Conservation (phyloP, 2,888 invertebrate genomes). For the Lycocerus yunnanus region DNA sequence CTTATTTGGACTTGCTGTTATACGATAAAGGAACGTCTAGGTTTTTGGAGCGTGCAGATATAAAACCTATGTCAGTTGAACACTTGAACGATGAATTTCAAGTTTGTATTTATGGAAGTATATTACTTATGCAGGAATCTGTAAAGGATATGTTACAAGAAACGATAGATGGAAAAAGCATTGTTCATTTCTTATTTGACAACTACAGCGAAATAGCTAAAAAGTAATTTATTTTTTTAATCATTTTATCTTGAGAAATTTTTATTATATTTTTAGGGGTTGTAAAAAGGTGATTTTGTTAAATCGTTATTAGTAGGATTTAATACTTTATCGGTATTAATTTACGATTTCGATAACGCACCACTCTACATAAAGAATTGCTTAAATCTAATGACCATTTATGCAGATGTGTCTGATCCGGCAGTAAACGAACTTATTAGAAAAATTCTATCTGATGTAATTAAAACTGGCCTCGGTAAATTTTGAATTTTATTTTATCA, state of each 20-base stretch:
- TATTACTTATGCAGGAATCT: constrained; percentile 1
- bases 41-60: constrained; percentile 4
- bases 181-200: constrained; percentile 2
- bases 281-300: background rate
- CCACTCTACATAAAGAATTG: constrained; percentile 2
- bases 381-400: constrained; percentile 5
- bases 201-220: background rate
- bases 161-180: background rate
- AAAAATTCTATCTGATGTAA: background rate
- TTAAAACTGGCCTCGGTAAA: background rate
- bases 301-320: background rate
- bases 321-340: background rate
- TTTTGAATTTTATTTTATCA: background rate
- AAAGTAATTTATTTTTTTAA: background rate
- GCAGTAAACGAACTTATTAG: background rate
- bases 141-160: background rate
- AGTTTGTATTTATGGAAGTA: constrained; percentile 12
- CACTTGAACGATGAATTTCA: constrained; percentile 6
- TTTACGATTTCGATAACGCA: background rate
- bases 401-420: background rate
- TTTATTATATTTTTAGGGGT: background rate
- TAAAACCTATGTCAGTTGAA: background rate
- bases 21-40: background rate
- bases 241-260: background rate
- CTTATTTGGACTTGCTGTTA: constrained; percentile 16